Conservation (phyloP, 2,888 invertebrate genomes). For the Cremastobaeus sp. region DNA sequence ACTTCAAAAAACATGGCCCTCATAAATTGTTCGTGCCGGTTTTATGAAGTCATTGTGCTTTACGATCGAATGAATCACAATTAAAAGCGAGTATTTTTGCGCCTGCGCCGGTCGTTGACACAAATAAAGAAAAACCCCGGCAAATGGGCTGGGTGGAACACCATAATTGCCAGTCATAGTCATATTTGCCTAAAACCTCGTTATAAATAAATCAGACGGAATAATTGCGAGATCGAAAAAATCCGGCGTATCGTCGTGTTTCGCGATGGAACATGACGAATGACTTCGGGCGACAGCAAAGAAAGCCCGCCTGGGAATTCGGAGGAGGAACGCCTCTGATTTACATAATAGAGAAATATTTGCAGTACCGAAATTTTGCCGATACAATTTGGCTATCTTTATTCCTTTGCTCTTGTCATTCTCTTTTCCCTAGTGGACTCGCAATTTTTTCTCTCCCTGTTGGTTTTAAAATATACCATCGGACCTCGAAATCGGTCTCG, state of each 20-base stretch:
- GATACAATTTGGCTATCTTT: background rate
- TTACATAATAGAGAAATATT: conserved; percentile 43
- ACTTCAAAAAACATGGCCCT: conserved; percentile 21
- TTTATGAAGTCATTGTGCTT: conserved; percentile 45
- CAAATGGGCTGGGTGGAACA: conserved; percentile 23
- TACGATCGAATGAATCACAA: conserved; percentile 49
- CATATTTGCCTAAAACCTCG: conserved; percentile 36
- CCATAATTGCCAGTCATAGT: conserved; percentile 39
- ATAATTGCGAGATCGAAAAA: conserved; percentile 28
- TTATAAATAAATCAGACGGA: conserved; percentile 48
- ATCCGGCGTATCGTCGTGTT: conserved; percentile 13
- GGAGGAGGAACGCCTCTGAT: conserved; percentile 12
- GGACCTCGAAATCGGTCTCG: background rate
- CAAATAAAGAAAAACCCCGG: conserved; percentile 48
- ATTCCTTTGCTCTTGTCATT: background rate
- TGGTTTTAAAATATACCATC: conserved; percentile 26
- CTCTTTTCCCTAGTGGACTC: background rate
- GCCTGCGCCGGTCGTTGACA: conserved; percentile 39
- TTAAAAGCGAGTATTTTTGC: conserved; percentile 41
- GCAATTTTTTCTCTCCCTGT: background rate
- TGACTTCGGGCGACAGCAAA: background rate
- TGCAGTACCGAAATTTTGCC: conserved; percentile 16
- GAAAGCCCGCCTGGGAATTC: background rate
- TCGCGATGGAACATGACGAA: conserved; percentile 24
- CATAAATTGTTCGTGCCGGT: conserved; percentile 24